phyloP scores from a whole-genome alignment of 2,113 vertebrate species.

The Lepisosteus osseus region DNA sequence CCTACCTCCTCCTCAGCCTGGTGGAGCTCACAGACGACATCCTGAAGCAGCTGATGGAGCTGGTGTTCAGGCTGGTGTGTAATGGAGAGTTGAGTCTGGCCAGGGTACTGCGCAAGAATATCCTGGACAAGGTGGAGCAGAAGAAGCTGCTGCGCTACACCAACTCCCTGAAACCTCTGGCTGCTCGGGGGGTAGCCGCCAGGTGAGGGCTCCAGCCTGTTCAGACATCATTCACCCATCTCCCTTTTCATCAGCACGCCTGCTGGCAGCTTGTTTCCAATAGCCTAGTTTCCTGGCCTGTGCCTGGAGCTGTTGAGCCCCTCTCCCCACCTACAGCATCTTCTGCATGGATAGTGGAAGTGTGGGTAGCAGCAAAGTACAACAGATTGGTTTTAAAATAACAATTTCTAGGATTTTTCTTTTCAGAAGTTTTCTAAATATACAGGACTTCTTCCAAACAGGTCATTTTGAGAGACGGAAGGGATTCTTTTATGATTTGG shows the following conservation, averaged over 20 bases:
- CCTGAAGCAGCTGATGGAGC: constrained; percentile 92
- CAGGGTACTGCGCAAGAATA: constrained; percentile 90
- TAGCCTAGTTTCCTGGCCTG: neutral
- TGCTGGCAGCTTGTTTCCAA: too few relatives aligned
- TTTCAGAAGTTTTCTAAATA: too few relatives aligned
- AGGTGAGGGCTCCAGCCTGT: constrained; percentile 62
- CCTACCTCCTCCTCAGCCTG: constrained; percentile 60
- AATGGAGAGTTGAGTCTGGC: constrained; percentile 93
- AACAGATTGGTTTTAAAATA: too few relatives aligned
- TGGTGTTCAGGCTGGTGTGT: constrained; percentile 91
- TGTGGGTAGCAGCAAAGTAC: too few relatives aligned
- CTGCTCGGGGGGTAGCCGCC: constrained; percentile 88
- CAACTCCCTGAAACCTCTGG: constrained; percentile 86
- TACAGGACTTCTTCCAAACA: too few relatives aligned
- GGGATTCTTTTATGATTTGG: too few relatives aligned
- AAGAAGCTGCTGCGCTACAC: constrained; percentile 85
- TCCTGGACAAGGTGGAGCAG: constrained; percentile 94
- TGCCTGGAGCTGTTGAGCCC: neutral
- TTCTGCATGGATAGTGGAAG: too few relatives aligned
- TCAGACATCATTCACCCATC: too few relatives aligned
- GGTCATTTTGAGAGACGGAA: too few relatives aligned
- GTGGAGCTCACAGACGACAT: constrained; percentile 96
- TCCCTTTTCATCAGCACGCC: too few relatives aligned
- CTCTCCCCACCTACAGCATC: too few relatives aligned
- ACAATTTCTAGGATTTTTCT: too few relatives aligned